These are phyloP conservation scores for Pomacea maculata DNA, from an alignment of 1,140 invertebrate genomes.

Conservation along the genomic window DNA sequence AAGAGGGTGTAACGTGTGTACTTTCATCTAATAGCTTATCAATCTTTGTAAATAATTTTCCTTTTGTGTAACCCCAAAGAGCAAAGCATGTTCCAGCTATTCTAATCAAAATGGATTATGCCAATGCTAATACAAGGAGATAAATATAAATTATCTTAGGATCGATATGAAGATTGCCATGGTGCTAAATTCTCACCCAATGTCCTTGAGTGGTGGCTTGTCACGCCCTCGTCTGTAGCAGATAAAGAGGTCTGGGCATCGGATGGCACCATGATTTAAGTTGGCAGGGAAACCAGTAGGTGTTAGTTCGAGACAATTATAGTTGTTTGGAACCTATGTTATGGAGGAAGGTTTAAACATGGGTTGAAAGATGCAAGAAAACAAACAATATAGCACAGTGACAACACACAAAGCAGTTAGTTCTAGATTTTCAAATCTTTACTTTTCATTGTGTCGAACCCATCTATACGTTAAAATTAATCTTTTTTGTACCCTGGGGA, in stretches of 20 bases:
- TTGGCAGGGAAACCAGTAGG: conserved; percentile 82
- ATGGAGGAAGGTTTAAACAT: neutral
- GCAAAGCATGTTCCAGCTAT: no score
- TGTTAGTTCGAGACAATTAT: conserved; percentile 83
- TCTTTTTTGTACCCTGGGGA: neutral
- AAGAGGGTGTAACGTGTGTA: no score
- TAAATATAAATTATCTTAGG: no score
- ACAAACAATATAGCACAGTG: neutral
- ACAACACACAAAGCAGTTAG: neutral
- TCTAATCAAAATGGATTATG: no score
- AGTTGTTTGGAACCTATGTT: conserved; percentile 68
- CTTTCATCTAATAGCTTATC: no score
- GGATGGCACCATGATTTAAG: conserved; percentile 95
- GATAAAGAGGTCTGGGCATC: conserved; percentile 91
- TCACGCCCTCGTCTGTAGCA: conserved; percentile 92
- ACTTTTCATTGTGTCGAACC: neutral
- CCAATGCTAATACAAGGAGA: no score
- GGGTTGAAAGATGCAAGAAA: neutral
- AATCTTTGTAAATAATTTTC: no score
- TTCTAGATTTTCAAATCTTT: neutral
- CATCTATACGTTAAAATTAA: neutral
- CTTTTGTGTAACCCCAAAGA: no score
- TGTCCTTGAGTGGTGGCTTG: conserved; percentile 96
- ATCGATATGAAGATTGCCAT: no score
- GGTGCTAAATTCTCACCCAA: conserved; percentile 76